These are phyloP conservation scores for Volucella inanis DNA, from an alignment of 2,888 invertebrate genomes.

Conservation along the genomic window DNA sequence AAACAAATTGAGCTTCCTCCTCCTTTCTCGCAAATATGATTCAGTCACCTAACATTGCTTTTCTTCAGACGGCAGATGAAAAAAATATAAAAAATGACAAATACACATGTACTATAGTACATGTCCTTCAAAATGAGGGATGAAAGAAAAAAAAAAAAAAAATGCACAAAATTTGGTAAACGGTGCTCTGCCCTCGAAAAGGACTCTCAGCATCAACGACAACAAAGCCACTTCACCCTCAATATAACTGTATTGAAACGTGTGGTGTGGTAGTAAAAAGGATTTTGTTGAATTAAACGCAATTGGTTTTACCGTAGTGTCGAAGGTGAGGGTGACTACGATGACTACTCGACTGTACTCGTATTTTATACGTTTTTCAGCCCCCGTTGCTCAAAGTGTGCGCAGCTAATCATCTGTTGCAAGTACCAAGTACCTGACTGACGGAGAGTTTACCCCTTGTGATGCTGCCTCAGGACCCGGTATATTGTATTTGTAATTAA, in stretches of 20 bases:
- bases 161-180: slow-evolving; percentile 55
- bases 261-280: slow-evolving; percentile 61
- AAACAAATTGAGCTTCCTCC: slow-evolving; percentile 55
- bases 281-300: slow-evolving; percentile 64
- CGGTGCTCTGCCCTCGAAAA: slow-evolving; percentile 56
- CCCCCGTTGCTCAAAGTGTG: slow-evolving; percentile 15
- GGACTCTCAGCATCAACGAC: too few species aligned
- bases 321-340: slow-evolving; percentile 43
- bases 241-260: slow-evolving; percentile 25
- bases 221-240: slow-evolving; percentile 41
- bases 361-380: slow-evolving; percentile 28
- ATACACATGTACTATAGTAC: slow-evolving; percentile 14
- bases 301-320: slow-evolving; percentile 59
- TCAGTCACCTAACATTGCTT: slow-evolving; percentile 28
- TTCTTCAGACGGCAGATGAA: slow-evolving; percentile 45
- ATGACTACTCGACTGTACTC: background rate
- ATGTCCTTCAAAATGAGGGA: too few species aligned
- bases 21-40: slow-evolving; percentile 21
- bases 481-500: slow-evolving; percentile 54
- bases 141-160: too few species aligned
- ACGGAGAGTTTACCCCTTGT: slow-evolving; percentile 8
- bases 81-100: slow-evolving; percentile 9
- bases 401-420: slow-evolving; percentile 71
- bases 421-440: slow-evolving; percentile 25
- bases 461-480: slow-evolving; percentile 10